Percentiles rank a stretch among this genome's conserved stretches.
Conservation (phyloP, 2,113 vertebrate genomes). For the Upupa epops region DNA sequence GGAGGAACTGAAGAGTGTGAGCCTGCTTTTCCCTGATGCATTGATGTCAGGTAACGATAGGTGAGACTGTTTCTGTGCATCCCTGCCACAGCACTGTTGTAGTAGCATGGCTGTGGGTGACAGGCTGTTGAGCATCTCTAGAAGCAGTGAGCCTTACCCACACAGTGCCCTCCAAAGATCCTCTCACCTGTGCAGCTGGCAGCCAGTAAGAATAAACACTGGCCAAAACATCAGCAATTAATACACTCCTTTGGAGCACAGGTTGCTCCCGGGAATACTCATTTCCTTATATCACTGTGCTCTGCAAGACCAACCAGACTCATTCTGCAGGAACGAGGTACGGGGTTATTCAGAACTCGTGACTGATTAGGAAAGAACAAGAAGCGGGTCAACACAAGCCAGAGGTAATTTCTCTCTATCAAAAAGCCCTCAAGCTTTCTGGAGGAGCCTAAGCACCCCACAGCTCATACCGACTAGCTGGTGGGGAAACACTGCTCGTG, state of each 20-base stretch:
- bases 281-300: background rate
- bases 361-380: background rate
- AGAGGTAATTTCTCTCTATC: background rate
- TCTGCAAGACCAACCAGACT: background rate
- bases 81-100: background rate
- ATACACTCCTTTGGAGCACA: background rate
- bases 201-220: background rate
- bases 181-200: background rate
- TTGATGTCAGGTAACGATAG: background rate
- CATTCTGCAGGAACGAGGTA: background rate
- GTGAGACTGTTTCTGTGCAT: background rate
- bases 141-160: background rate
- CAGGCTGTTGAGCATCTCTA: background rate
- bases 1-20: background rate
- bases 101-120: background rate
- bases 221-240: background rate
- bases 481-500: background rate
- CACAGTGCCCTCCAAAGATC: background rate
- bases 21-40: background rate
- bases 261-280: background rate
- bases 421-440: rapidly evolving
- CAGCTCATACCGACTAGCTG: background rate
- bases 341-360: background rate
- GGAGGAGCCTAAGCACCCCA: background rate
- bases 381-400: background rate